Base-by-base conservation (phyloP, 2,888 invertebrate genomes). In the Cybosia mesomella region DNA sequence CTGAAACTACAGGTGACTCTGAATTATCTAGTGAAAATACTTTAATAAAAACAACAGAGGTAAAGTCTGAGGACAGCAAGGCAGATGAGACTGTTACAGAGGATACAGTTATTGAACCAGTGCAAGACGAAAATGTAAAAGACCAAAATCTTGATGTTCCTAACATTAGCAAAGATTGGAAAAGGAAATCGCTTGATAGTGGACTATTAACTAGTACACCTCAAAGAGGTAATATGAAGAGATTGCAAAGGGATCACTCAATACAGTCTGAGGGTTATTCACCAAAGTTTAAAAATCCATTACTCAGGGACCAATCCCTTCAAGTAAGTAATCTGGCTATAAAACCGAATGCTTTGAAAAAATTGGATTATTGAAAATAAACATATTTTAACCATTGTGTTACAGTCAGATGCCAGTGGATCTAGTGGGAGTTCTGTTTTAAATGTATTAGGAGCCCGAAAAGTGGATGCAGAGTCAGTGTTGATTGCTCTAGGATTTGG, bases 391-490 rank as follows among this genome's bases (percentile, higher is more conserved):
- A 18, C n/a, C 24, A 13, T 55, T 60, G 8, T 36, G 63, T 84
- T 84, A 7, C 83, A 95, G 95, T 95, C 95, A 60, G 95, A 95
- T 88, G 94, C 88, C 43, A 95, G 95, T 85, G 95, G 95, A 39
- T 95, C 95, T n/a, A 95, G 95, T 82, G 91, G 94, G 24, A 97
- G 97, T 84, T 98, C 98, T 96, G 97, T 98, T 49, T 97, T 98
- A 86, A 98, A 97, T 87, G 95, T 98, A 63, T 92, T 98, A 81
- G 98, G 98, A 81, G 96, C 97, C 22, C 95, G 98, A 54, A 97
- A 97, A 85, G 97, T 98, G 28, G 98, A 99, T 93, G 98, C 98
- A 0, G 98, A 98, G 88, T 97, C 98, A 66, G 97, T 99, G 67
- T 95, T 99, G 36, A 92, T 98, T 64, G 97, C 97, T 76, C 94